Evolutionary conservation across 1,140 invertebrate genomes (phyloP), one percentile per base, ranked within the genome.

Genomic region (Leptopilina boulardi): DNA sequence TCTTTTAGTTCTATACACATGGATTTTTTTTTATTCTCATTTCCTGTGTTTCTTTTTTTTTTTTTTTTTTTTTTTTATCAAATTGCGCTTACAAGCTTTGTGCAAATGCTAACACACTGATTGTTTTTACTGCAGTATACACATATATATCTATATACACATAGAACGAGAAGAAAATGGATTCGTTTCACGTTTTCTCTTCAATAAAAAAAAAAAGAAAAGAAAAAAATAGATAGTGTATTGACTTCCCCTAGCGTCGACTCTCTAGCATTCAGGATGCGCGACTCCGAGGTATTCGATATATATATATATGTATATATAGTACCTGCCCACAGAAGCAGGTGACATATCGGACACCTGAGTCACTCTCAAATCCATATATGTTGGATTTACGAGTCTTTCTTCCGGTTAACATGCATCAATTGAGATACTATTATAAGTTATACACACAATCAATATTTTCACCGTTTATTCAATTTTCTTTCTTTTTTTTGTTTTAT

Each of bases 301-400:
- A 30, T 30, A 5, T 30, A 30, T 30, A 30, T 30, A 30, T 26
- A 30, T 59, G 13, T 21, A 23, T 15, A 21, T 59, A 11, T 21
- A 26, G 56, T 59, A 3, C 13, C 0, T 66, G 13, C 11, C 59
- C 59, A 66, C 59, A n/a, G 13, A 66, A 3, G 26, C 59, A 30
- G 59, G 59, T 66, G 59, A 66, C 59, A 66, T 66, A 66, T 66
- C 59, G 26, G 59, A 30, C 23, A 66, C 59, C 59, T 66, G 59
- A 66, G 59, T 66, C 59, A 66, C 59, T 34, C 59, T 30, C 34
- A 38, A 38, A 38, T 38, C 34, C 34, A 38, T 38, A 66, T 66
- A 11, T 11, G 30, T 66, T 10, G 59, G 59, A 66, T 66, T 66
- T 66, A 66, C 59, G 59, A 66, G 23, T 66, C 59, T 34, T 34